Evolutionary conservation across 2,113 vertebrate species (phyloP).

Genomic region (Brachyhypopomus gauderio): DNA sequence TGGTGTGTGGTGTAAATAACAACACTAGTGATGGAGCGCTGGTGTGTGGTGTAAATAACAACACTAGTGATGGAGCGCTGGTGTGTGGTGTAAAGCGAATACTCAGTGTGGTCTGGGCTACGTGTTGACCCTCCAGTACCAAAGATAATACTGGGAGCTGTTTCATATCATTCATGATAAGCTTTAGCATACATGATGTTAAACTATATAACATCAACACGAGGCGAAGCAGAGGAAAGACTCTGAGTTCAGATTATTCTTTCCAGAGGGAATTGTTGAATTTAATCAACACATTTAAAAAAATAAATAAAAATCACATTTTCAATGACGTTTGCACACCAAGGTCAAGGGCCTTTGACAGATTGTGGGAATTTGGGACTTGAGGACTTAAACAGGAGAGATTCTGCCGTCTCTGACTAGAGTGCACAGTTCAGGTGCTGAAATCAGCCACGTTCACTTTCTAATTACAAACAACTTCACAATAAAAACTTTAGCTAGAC

Average conservation of each 20-base stretch:
- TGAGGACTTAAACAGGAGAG: constrained; percentile 24
- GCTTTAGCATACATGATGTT: neutral
- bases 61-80: too few species aligned
- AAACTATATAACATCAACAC: neutral
- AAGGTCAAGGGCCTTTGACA: constrained; percentile 51
- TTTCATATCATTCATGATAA: neutral
- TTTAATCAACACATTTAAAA: neutral
- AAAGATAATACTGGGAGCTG: neutral
- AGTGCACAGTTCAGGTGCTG: constrained; percentile 48
- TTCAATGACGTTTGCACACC: constrained; percentile 56
- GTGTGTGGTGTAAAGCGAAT: too few species aligned
- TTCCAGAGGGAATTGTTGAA: neutral
- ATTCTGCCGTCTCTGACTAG: constrained; percentile 8
- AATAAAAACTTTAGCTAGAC: too few species aligned
- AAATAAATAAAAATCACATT: neutral
- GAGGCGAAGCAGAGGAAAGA: too few species aligned
- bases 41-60: too few species aligned
- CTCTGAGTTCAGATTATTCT: too few species aligned
- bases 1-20: too few species aligned
- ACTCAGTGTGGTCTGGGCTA: too few species aligned
- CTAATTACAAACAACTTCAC: neutral
- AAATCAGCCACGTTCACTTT: constrained; percentile 6
- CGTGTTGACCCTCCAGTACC: neutral
- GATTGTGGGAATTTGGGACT: constrained; percentile 37
- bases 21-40: too few species aligned